phyloP scores from a whole-genome alignment of 2,797 vertebrate genomes.

The Hydrolagus colliei region DNA sequence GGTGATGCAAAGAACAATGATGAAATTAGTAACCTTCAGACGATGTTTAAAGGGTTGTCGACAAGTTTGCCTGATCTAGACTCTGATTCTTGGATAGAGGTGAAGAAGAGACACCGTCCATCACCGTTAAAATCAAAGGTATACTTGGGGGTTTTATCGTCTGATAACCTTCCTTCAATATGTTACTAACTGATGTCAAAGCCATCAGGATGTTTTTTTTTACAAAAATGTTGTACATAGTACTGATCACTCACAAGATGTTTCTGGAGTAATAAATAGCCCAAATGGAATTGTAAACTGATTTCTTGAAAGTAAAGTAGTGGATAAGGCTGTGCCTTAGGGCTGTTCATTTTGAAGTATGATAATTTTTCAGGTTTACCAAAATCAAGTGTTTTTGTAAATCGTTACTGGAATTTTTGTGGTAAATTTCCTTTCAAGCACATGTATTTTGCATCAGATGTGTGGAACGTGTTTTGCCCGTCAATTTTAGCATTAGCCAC shows the following conservation, averaged over 20 bases:
- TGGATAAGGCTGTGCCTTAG: too few relatives aligned
- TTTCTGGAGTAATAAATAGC: background rate
- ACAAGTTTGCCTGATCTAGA: conserved; percentile 66
- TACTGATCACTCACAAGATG: too few relatives aligned
- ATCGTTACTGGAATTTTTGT: too few relatives aligned
- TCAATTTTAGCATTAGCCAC: too few relatives aligned
- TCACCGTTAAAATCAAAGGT: conserved; percentile 69
- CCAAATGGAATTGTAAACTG: background rate
- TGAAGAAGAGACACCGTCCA: conserved; percentile 70
- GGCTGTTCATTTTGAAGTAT: too few relatives aligned
- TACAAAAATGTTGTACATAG: too few relatives aligned
- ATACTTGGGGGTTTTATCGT: conserved; percentile 32
- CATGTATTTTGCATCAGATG: too few relatives aligned
- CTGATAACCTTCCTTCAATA: background rate
- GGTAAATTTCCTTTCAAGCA: too few relatives aligned
- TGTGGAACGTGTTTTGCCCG: too few relatives aligned
- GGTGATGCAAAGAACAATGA: conserved; percentile 47
- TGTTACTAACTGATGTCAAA: background rate
- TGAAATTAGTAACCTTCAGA: conserved; percentile 51
- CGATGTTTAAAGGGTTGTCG: conserved; percentile 53
- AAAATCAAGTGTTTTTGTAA: too few relatives aligned
- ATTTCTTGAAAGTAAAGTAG: background rate
- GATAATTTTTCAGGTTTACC: too few relatives aligned
- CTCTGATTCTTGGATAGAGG: conserved; percentile 75
- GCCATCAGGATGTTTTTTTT: background rate